Base-by-base conservation (phyloP, 2,797 vertebrate genomes). In the Oryzias sinensis region DNA sequence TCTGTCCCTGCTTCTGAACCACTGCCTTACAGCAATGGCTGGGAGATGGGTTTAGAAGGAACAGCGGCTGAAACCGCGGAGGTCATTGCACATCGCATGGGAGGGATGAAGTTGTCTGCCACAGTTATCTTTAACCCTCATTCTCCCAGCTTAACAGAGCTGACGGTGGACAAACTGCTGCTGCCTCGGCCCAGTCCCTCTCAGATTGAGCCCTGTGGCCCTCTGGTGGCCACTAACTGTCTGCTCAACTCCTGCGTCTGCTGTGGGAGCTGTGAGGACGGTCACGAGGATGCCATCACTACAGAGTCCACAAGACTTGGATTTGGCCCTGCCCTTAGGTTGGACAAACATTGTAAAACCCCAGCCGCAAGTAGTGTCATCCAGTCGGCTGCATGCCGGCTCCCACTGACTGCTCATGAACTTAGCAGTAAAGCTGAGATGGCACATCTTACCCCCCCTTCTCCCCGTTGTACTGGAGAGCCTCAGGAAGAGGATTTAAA, bases 41-140 rank as follows among this genome's bases (percentile, higher is more conserved):
- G 97, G 96, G 95, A 95, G 61, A 81, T 79, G 0, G 86, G 85
- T 0, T 72, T 78, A 0, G 93, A 94, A 1, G 92, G 93, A 0
- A 88, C 90, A 0, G 88, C 89, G 0, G 88, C 89, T 0, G 93
- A 95, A 85, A 93, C 89, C 0, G 97, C 97, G 0, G 96, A 98
- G 84, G 90, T 93, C 73, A 96, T 98, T 1, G 97, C 96, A 46
- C 93, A 95, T 83, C 94, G 97, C 48, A 99, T 94, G 2, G 97
- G 97, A 13, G 97, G 97, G 59, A 98, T 99, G 97, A 98, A 97
- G 89, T 92, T 99, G 62, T 99, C 97, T 0, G 96, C 97, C 46
- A 99, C 96, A 0, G 97, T 99, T 72, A 99, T 99, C 86, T 99
- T 99, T 90, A 97, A 99, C 68, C 97, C 97, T 58, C 94, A 93